Evolutionary conservation across 37 sponge, comb jelly and placozoan species (phyloP).

Genomic region (Eunapius fragilis): DNA sequence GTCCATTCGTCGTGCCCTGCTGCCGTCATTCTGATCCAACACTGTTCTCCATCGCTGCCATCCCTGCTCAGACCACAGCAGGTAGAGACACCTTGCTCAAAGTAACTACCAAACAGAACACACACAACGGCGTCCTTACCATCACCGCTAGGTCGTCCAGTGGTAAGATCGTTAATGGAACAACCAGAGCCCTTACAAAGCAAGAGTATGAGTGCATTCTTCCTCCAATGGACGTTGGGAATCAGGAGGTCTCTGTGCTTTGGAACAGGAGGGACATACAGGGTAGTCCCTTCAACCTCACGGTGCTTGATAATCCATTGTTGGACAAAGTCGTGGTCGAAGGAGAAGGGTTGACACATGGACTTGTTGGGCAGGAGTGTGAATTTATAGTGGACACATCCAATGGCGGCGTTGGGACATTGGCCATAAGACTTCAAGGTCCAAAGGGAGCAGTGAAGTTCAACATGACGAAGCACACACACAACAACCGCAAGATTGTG

Average conservation of each 20-base stretch:
- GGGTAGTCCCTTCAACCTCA: conserved; percentile 75
- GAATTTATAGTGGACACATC: conserved; percentile 66
- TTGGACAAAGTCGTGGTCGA: conserved; percentile 67
- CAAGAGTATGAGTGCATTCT: conserved; percentile 36
- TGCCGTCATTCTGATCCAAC: not conserved
- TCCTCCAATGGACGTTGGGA: conserved; percentile 29
- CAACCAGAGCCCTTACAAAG: not conserved
- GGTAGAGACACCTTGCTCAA: not conserved
- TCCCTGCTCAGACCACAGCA: not conserved
- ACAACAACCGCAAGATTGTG: conserved; percentile 50
- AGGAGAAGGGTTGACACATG: conserved; percentile 64
- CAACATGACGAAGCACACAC: conserved; percentile 60
- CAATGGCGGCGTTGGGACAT: conserved; percentile 58
- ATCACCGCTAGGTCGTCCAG: no score
- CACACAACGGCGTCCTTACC: no score
- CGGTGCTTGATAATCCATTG: conserved; percentile 41
- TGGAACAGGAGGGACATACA: conserved; percentile 44
- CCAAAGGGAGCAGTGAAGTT: conserved; percentile 74
- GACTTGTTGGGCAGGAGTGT: conserved; percentile 69
- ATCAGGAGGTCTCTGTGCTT: conserved; percentile 41
- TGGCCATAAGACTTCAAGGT: conserved; percentile 69
- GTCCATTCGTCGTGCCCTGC: conserved; percentile 69
- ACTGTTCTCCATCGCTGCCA: not conserved
- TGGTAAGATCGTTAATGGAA: not conserved
- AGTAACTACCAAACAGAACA: no score